Base-by-base conservation (phyloP, 2,113 vertebrate genomes). In the Damaliscus lunatus region DNA sequence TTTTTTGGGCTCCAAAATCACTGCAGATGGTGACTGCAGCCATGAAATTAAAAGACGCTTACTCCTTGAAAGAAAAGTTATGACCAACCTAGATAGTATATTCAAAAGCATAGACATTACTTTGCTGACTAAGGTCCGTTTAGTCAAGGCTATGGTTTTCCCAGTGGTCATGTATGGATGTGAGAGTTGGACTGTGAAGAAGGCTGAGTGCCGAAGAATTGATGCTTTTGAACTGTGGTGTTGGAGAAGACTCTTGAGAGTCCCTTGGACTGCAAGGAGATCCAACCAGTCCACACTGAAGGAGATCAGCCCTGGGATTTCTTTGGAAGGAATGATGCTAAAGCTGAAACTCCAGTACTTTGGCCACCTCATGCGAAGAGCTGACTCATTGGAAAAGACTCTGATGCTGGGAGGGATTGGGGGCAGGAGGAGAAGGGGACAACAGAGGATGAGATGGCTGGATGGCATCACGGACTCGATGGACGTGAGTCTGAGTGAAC, bases 131-230 rank as follows among this genome's bases (percentile, higher is more conserved):
- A 67, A 67, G 16, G 33, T n/a, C 16, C 16, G 0, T 67, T 7
- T 67, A 67, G 62, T 67, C 62, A n/a, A 67, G 33, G 16, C 33
- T 67, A 67, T 67, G 16, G 64, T 67, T 36, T n/a, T 67, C 17
- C 4, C 8, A 0, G 8, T 36, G 8, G 64, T 36, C 33, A 36
- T 21, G 16, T 67, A 36, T 17, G 64, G 64, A 67, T 67, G 33
- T 36, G 64, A 67, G 64, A 67, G 17, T 21, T 36, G 0, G 4
- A 67, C 64, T 21, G 1, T 10, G 0, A 67, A 67, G 64, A 67
- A 67, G 3, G 64, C 64, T 67, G 8, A 67, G 33, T 0, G 4
- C 8, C 0, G 0, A 36, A 67, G 7, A 67, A 67, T 9, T 36
- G 33, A 67, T 67, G 64, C 64, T 67, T 0, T 67, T 67, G 33